A percentile compares a stretch with the other conserved stretches of the same genome.
Conservation (phyloP, 2,888 invertebrate genomes). For the Scaeva pyrastri region DNA sequence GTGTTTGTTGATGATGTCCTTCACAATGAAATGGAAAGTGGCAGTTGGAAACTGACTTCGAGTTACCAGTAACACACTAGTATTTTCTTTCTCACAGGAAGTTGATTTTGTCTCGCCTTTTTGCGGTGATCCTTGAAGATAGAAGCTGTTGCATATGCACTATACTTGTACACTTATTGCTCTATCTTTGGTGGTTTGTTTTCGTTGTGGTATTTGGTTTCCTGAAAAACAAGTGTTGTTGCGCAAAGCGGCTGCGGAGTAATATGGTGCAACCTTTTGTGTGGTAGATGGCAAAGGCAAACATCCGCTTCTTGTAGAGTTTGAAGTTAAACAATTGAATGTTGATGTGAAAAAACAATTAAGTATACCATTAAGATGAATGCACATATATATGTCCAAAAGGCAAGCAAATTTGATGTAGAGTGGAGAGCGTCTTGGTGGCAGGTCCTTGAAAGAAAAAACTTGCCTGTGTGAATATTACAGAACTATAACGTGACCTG, state of each 20-base stretch:
- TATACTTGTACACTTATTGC: not conserved
- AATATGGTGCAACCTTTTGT: slow-evolving; percentile 42
- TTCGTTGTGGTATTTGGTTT: slow-evolving; percentile 67
- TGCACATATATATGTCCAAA: slow-evolving; percentile 33
- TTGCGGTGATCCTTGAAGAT: slow-evolving; percentile 71
- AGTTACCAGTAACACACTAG: slow-evolving; percentile 18
- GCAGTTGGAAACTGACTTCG: slow-evolving; percentile 34
- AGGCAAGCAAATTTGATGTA: slow-evolving; percentile 27
- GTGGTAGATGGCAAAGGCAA: slow-evolving; percentile 40
- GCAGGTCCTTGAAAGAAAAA: not conserved
- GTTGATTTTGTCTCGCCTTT: slow-evolving; percentile 74
- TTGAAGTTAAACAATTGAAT: slow-evolving; percentile 62
- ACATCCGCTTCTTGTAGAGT: slow-evolving; percentile 60
- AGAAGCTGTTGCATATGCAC: slow-evolving; percentile 64
- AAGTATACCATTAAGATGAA: slow-evolving; percentile 4
- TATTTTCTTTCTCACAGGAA: slow-evolving; percentile 59
- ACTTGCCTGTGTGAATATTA: no score
- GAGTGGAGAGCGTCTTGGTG: not conserved
- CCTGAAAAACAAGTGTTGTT: slow-evolving; percentile 56
- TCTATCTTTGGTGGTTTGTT: slow-evolving; percentile 47
- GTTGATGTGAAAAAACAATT: slow-evolving; percentile 12
- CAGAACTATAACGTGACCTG: no score
- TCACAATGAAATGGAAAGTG: slow-evolving; percentile 65
- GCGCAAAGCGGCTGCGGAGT: slow-evolving; percentile 51
- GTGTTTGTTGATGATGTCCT: slow-evolving; percentile 25